phyloP scores from a whole-genome alignment of 2,888 invertebrate genomes.

The Eristalis arbustorum region DNA sequence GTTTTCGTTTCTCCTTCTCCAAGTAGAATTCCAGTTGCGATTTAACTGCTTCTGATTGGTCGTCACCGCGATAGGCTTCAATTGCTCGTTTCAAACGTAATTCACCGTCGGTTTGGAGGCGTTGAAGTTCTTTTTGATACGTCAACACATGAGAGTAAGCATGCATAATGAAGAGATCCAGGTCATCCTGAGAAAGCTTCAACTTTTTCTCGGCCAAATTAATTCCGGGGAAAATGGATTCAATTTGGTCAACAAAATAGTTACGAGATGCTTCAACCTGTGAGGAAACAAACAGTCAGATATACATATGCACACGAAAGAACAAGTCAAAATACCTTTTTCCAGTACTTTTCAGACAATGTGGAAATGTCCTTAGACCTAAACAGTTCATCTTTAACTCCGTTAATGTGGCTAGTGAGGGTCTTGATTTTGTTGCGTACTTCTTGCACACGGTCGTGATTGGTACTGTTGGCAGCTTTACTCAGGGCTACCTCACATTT shows the following conservation, averaged over 20 bases:
- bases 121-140: conserved; percentile 88
- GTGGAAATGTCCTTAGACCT: conserved; percentile 82
- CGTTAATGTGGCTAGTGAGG: conserved; percentile 82
- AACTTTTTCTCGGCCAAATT: conserved; percentile 85
- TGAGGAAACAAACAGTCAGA: conserved; percentile 10
- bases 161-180: conserved; percentile 90
- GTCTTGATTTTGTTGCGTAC: conserved; percentile 82
- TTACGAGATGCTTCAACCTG: conserved; percentile 82
- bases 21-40: conserved; percentile 86
- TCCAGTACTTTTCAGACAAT: conserved; percentile 90
- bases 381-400: conserved; percentile 83
- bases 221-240: conserved; percentile 87
- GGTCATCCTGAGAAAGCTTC: conserved; percentile 83
- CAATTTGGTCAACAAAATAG: conserved; percentile 84
- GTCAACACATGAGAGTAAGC: conserved; percentile 88
- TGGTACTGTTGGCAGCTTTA: conserved; percentile 74
- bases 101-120: conserved; percentile 85
- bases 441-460: conserved; percentile 80
- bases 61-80: conserved; percentile 83
- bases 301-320: neutral
- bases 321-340: conserved; percentile 82
- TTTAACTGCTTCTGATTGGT: conserved; percentile 81
- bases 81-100: conserved; percentile 84
- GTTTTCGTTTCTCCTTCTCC: conserved; percentile 84
- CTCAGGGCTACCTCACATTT: conserved; percentile 77